Evolutionary conservation across 37 sponge, comb jelly and placozoan species (phyloP), one percentile per base, ranked within the genome.

Genomic region (Sycon ciliatum): DNA sequence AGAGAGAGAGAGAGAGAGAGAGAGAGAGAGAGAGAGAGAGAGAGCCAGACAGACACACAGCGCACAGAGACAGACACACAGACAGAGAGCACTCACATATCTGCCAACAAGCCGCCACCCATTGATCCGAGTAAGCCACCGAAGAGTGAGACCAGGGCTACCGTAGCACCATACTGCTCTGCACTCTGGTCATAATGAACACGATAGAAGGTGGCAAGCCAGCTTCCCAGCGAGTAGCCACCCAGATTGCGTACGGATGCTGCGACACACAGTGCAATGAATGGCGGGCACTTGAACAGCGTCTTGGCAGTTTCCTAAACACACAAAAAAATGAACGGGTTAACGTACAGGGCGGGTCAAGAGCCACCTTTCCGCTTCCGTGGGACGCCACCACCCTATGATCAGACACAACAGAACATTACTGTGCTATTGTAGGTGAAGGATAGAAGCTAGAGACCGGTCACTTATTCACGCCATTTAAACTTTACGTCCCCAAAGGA

Each of bases 161-260:
- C 86, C 18, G 60, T 78, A 33, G 75, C 56, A 18, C 85, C 81
- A 54, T 77, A 90, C 54, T 84, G 78, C 29, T 33, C 39, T 18
- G 86, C 61, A 11, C n/a, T 18, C 29, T 77, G 67, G 16, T 66
- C 62, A 62, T 71, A 84, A 39, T 76, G 34, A 30, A 64, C 34
- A 23, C 60, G 60, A 49, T 69, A 85, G 80, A 81, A 90, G 1
- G 91, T 85, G 6, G 91, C 83, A 0, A 90, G 81, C 91, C 91
- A 90, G 16, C 80, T 80, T 34, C 86, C 86, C 52, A 90, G 39
- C 52, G 91, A 80, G 70, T 90, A 90, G 62, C 91, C 91, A 18
- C 86, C 78, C 29, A 90, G 82, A 62, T 90, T 90, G 58, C 91
- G 72, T 38, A 90, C 65, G n/a, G 91, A 85, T 38, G 78, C 91